These are phyloP conservation scores for Caiman crocodilus DNA, from an alignment of 2,797 vertebrate species.

Conservation along the genomic window DNA sequence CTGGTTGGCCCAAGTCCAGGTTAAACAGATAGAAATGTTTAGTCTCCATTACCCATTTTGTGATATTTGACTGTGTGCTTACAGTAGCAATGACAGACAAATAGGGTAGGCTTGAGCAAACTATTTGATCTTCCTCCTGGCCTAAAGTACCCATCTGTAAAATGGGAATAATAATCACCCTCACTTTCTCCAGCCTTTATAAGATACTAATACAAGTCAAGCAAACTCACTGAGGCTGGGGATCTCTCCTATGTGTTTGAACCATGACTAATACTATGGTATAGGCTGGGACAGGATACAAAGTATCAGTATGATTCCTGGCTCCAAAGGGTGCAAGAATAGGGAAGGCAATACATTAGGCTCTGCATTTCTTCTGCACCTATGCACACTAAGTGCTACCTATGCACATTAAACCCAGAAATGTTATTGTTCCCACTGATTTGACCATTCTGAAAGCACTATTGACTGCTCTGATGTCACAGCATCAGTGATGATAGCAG, in stretches of 20 bases:
- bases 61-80: not conserved
- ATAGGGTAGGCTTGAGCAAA: not conserved
- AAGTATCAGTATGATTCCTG: not conserved
- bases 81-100: not conserved
- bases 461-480: not conserved
- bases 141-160: not conserved
- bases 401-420: not conserved
- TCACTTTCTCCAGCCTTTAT: not conserved
- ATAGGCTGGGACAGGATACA: not conserved
- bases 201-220: too few species aligned
- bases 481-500: not conserved
- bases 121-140: not conserved
- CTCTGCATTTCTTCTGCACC: not conserved
- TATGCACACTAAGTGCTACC: not conserved
- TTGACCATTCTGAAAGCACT: not conserved
- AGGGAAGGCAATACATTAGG: not conserved
- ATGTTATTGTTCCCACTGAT: not conserved
- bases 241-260: not conserved
- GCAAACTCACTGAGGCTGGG: not conserved
- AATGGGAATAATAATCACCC: not conserved
- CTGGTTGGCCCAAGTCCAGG: not conserved
- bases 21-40: not conserved
- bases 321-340: not conserved
- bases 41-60: accelerated
- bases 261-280: not conserved